Base-by-base conservation (phyloP, 2,113 vertebrate genomes). In the Capreolus pygargus region DNA sequence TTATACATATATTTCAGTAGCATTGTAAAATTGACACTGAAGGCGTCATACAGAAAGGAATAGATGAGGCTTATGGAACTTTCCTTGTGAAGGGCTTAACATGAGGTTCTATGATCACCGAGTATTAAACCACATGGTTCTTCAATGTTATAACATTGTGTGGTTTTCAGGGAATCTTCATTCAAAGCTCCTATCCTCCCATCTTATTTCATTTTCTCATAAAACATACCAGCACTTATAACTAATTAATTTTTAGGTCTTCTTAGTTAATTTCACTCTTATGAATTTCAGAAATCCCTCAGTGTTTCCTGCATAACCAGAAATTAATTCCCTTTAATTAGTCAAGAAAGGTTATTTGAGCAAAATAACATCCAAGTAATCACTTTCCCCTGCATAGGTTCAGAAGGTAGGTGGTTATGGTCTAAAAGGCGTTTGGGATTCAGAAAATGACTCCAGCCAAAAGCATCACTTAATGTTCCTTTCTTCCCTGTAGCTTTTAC, bases 21-120 rank as follows among this genome's bases (percentile, higher is more conserved):
- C 96, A 98, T 92, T 86, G 94, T 96, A 96, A 97, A 97, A 96
- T 89, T 97, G 92, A 96, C 16, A 58, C 89, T 93, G 96, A 98
- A 98, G 95, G 96, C 39, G 74, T 98, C 96, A 93, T 93, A 96
- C 93, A 98, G 97, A 98, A 98, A 97, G 90, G 96, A 98, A 97
- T 97, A 98, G 99, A 98, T 98, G 98, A 99, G 92, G 61, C 55
- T 89, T 95, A 97, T 64, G 27, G 47, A 97, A 97, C 95, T 96
- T 98, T 96, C 81, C 86, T 92, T 67, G 67, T 96, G 95, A 43
- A 85, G 92, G 92, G 60, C 91, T 98, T 97, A 93, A 98, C 96
- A 96, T 96, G 86, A 98, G 96, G 96, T 98, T 98, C 91, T 92
- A 91, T 19, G 64, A 97, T 98, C 88, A 89, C 30, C 81, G 55